Percentiles rank a stretch among this genome's conserved stretches.
Evolutionary conservation across 1,140 invertebrate genomes (phyloP).

Genomic region (Papilio polytes): DNA sequence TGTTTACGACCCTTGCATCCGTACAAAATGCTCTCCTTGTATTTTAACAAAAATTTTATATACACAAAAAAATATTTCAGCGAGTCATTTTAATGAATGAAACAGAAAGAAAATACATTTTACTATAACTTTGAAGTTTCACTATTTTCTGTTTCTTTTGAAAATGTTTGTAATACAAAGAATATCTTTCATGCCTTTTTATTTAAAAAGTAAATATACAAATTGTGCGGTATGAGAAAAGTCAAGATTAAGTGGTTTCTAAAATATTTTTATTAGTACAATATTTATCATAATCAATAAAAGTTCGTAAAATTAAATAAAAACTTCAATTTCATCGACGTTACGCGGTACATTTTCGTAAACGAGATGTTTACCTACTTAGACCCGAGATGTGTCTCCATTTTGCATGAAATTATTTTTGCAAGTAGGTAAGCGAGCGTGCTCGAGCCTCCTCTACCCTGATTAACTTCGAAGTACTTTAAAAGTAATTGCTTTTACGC

Average conservation of each 20-base stretch:
- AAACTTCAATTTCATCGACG: background rate
- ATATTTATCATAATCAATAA: background rate
- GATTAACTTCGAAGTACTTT: conserved; percentile 6
- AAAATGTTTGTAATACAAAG: background rate
- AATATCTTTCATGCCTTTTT: background rate
- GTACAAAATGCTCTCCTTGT: background rate
- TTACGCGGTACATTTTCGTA: conserved; percentile 2
- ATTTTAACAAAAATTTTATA: background rate
- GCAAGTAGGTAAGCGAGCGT: background rate
- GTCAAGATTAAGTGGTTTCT: background rate
- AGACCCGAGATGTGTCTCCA: background rate
- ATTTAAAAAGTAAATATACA: background rate
- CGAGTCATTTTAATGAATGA: conserved; percentile 13
- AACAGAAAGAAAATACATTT: background rate
- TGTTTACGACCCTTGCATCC: conserved; percentile 25
- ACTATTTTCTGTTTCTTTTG: background rate
- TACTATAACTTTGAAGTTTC: background rate
- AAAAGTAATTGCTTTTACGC: conserved; percentile 15
- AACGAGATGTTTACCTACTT: conserved; percentile 35
- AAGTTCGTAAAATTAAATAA: background rate
- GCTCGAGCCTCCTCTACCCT: conserved; percentile 15
- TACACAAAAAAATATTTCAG: background rate
- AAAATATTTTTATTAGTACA: background rate
- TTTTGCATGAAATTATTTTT: conserved; percentile 38
- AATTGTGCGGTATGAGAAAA: background rate